These are phyloP conservation scores for Perithous albicinctus DNA, from an alignment of 2,888 invertebrate genomes.

Conservation along the genomic window DNA sequence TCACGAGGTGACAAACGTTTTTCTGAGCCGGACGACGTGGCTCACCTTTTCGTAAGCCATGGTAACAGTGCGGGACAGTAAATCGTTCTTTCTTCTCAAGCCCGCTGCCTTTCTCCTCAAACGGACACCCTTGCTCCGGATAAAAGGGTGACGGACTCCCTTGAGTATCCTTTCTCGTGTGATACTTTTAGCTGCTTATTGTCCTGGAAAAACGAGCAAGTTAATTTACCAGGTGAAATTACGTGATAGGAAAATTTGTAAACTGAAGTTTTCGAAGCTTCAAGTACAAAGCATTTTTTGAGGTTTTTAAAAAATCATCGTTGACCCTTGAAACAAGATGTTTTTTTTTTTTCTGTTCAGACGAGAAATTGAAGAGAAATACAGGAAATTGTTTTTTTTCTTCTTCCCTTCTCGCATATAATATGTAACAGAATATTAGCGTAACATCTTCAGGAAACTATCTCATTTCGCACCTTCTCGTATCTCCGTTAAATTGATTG, in stretches of 20 bases:
- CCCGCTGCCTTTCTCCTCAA: conserved; percentile 42
- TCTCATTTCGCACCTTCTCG: conserved; percentile 18
- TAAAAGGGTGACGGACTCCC: conserved; percentile 40
- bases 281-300: background rate
- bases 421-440: conserved; percentile 4
- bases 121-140: conserved; percentile 34
- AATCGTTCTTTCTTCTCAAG: conserved; percentile 11
- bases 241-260: background rate
- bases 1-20: conserved; percentile 66
- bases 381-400: background rate
- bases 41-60: conserved; percentile 65
- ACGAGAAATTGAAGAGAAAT: background rate
- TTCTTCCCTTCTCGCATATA: background rate
- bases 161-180: conserved; percentile 54
- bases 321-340: background rate
- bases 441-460: background rate
- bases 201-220: conserved; percentile 18
- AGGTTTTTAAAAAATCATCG: background rate
- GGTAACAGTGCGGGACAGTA: conserved; percentile 45
- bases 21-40: conserved; percentile 44
- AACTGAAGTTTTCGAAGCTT: background rate
- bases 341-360: background rate
- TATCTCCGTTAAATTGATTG: conserved; percentile 36
- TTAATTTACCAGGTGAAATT: background rate
- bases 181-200: conserved; percentile 32